Evolutionary conservation across 2,888 invertebrate species (phyloP), one percentile per base, ranked within the genome.

Genomic region (Epicampocera succincta): DNA sequence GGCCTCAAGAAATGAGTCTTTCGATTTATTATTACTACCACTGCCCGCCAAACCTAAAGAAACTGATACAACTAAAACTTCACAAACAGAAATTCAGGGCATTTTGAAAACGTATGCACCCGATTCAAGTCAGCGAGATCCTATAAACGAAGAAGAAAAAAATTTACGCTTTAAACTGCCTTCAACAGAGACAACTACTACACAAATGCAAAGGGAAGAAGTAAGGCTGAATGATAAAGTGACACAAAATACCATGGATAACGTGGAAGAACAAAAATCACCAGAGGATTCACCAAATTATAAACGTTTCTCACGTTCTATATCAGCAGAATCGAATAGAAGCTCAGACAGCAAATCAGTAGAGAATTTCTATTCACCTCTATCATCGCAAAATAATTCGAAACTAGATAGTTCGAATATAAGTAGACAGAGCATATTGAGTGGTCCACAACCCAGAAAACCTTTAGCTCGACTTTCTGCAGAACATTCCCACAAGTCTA

Each of bases 381-480:
- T 85, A 46, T 78, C 84, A 3, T 86, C 87, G 1, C 83, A 84
- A 44, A 84, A 88, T 66, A 84, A 71, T 15, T 87, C 87, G 0
- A 75, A 66, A 0, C 46, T 85, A 8, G 68, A 72, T 61, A 33
- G 56, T 68, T 75, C 81, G 1, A 69, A 63, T 60, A 4, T 66
- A 6, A 78, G 78, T 33, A 69, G 19, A 33, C 19, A 65, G 21
- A 68, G 81, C 40, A 68, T 69, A 8, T 19, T 80, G 13, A 74
- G 72, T 54, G 88, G 88, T 0, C 89, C 89, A 3, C 85, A 86
- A 66, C 85, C 85, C 3, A 85, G 88, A 12, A 84, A 81, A 54
- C 86, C 88, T 0, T 19, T 88, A 9, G 38, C 77, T 0, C 76
- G 84, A 38, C 68, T 80, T 3, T 84, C 84, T 6, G 84, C 61